A percentile compares a stretch with the other conserved stretches of the same genome.
These are phyloP conservation scores for Hystrix cristata DNA, from an alignment of 2,113 vertebrate species.

Conservation along the genomic window DNA sequence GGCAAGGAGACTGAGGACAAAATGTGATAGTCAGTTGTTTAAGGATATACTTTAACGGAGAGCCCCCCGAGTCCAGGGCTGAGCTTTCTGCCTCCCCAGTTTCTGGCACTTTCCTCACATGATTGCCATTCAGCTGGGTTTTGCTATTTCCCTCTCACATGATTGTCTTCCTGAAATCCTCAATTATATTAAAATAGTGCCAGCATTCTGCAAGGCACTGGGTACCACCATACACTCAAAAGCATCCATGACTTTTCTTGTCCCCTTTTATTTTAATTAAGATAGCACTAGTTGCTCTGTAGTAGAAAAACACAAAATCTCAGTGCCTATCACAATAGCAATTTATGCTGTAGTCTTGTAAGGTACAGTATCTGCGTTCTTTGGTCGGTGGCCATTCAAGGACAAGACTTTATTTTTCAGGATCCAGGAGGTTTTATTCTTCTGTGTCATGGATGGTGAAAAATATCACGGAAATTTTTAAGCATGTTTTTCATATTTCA, in stretches of 20 bases:
- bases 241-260: not conserved
- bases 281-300: not conserved
- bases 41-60: not conserved
- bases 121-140: not conserved
- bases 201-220: not conserved
- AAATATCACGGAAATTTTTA: not conserved
- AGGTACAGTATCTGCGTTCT: not conserved
- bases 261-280: slow-evolving; percentile 34
- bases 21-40: slow-evolving; percentile 12
- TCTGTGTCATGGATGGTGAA: not conserved
- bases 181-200: slow-evolving; percentile 2
- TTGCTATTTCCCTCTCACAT: not conserved
- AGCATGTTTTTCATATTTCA: slow-evolving; percentile 7
- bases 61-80: not conserved
- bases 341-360: not conserved
- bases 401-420: not conserved
- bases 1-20: slow-evolving; percentile 38
- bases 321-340: not conserved
- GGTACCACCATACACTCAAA: not conserved
- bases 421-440: not conserved
- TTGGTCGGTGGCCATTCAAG: not conserved
- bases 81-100: not conserved
- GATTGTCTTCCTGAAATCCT: not conserved
- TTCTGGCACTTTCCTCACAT: not conserved
- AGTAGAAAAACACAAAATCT: slow-evolving; percentile 13